Evolutionary conservation across 1,140 invertebrate species (phyloP), one percentile per base, ranked within the genome.

Genomic region (Ctenoplectra terminalis): DNA sequence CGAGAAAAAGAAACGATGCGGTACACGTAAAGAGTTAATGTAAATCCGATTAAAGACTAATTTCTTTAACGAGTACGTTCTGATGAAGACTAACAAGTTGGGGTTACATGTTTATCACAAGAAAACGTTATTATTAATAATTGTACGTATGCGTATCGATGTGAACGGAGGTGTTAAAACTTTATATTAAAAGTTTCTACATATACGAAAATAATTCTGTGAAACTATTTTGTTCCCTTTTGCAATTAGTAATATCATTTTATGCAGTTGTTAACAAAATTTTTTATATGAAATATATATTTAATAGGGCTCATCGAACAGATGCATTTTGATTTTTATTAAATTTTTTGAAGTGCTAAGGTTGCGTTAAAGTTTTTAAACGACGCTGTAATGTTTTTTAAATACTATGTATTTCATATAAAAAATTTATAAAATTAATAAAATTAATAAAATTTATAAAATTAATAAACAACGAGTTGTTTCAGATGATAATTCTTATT

Each of bases 81-180:
- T 89, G 87, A 89, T 81, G 81, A 64, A 90, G 81, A 93, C 92
- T 93, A 93, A 93, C 91, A 92, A 90, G 85, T 88, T 91, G 84
- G 88, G 89, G 90, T 92, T 92, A 92, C 88, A 76, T 83, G 73
- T 84, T 73, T 86, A 88, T 80, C 85, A 60, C 63, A 75, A 80
- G 61, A 40, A 66, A 37, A 82, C 61, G 87, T 87, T 87, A 87
- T 87, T 83, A 87, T 79, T 88, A 85, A 80, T 82, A 87, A 82
- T 75, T 83, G 87, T 88, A 85, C 50, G 85, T 85, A 85, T 85
- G 83, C 66, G 86, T 82, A 88, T 82, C 54, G 80, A 85, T 81
- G 87, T 83, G 86, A 88, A 87, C 43, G 48, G 58, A 75, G 61
- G 74, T 82, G 40, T 79, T 78, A 83, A 73, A 85, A 75, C 81